Conservation (phyloP, 1,140 invertebrate species). For the Solen grandis region DNA sequence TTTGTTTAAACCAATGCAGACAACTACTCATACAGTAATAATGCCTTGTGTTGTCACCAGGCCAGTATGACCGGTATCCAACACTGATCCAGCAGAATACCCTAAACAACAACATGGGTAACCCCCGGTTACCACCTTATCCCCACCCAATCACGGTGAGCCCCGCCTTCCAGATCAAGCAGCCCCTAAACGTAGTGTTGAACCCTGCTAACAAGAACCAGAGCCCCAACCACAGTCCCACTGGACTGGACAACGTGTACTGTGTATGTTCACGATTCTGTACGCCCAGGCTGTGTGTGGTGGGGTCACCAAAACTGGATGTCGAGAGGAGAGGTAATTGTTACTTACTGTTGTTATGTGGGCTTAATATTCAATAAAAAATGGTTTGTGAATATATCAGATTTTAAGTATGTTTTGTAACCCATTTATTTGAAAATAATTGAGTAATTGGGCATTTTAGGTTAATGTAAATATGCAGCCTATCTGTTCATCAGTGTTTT, state of each 20-base stretch:
- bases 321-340: constrained; percentile 77
- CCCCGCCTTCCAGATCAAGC: constrained; percentile 92
- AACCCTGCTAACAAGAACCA: constrained; percentile 68
- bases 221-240: constrained; percentile 83
- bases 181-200: constrained; percentile 82
- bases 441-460: too few species aligned
- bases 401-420: too few species aligned
- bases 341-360: not conserved
- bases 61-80: constrained; percentile 79
- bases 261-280: constrained; percentile 90
- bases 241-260: constrained; percentile 78
- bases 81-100: constrained; percentile 88
- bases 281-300: constrained; percentile 87
- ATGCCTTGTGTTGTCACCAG: constrained; percentile 52
- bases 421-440: too few species aligned
- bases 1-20: too few species aligned
- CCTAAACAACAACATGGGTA: constrained; percentile 79
- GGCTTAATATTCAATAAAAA: too few species aligned
- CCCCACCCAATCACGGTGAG: constrained; percentile 90
- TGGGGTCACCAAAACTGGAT: constrained; percentile 81
- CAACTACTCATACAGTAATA: too few species aligned
- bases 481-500: too few species aligned
- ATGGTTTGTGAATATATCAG: too few species aligned
- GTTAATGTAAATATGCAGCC: too few species aligned
- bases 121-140: constrained; percentile 93